Percentiles rank a stretch among this genome's conserved stretches.
Conservation (phyloP, 2,113 vertebrate species). For the Oncorhynchus clarkii region DNA sequence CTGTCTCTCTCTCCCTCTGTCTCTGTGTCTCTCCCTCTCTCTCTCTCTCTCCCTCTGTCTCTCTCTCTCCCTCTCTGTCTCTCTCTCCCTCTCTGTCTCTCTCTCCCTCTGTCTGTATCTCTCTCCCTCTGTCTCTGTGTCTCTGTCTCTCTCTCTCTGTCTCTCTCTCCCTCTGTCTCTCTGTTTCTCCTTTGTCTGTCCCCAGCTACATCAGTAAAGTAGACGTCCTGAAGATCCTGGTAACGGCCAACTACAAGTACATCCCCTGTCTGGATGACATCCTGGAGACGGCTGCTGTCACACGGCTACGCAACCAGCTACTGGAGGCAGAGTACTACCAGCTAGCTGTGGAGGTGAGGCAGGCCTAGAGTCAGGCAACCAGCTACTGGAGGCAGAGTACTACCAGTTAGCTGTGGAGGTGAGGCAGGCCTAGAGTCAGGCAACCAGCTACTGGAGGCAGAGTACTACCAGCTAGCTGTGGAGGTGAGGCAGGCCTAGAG, state of each 20-base stretch:
- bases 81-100: fast-evolving
- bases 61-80: too few relatives aligned
- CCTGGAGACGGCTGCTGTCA: slow-evolving; percentile 85
- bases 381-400: not conserved
- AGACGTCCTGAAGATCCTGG: slow-evolving; percentile 91
- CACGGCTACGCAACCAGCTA: slow-evolving; percentile 88
- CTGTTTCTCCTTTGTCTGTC: not conserved
- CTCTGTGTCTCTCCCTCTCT: too few relatives aligned
- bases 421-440: not conserved
- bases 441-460: too few relatives aligned
- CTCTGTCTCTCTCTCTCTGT: not conserved
- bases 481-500: too few relatives aligned
- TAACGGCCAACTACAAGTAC: slow-evolving; percentile 88
- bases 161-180: not conserved
- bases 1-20: too few relatives aligned
- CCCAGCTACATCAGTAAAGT: slow-evolving; percentile 96
- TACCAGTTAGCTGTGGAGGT: not conserved
- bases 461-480: too few relatives aligned
- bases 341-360: slow-evolving; percentile 93
- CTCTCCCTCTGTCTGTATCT: fast-evolving
- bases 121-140: too few relatives aligned
- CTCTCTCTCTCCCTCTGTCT: fast-evolving
- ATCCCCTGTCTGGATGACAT: slow-evolving; percentile 94
- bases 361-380: slow-evolving; percentile 25
- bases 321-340: slow-evolving; percentile 93